phyloP scores from a whole-genome alignment of 2,113 vertebrate species.

The Macquaria ambigua region DNA sequence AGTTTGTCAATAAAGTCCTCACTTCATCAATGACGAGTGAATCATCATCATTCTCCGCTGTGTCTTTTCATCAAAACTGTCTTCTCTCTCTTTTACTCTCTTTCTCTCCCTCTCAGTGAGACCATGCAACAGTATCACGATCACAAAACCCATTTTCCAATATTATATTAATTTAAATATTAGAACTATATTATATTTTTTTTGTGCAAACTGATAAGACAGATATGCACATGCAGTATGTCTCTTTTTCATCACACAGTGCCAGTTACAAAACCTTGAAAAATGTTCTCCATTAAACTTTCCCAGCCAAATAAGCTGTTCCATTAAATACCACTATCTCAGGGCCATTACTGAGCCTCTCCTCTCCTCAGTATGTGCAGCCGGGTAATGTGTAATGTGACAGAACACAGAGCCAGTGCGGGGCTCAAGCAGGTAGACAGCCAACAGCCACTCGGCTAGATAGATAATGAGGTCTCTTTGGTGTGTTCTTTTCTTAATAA shows the following conservation, averaged over 20 bases:
- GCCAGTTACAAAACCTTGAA: constrained; percentile 12
- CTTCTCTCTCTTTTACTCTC: background rate
- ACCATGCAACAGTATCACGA: background rate
- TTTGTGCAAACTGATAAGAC: background rate
- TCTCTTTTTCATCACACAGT: constrained; percentile 7
- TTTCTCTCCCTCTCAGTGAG: background rate
- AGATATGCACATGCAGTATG: background rate
- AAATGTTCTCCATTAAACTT: constrained; percentile 33
- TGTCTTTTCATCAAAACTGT: background rate
- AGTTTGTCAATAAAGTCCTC: constrained; percentile 14
- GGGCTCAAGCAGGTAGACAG: constrained; percentile 24
- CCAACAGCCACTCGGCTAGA: constrained; percentile 42
- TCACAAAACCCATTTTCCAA: background rate
- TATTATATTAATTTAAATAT: background rate
- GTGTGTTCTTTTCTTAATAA: constrained; percentile 44
- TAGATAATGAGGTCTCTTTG: constrained; percentile 53
- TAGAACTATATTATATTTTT: background rate
- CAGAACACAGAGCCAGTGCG: constrained; percentile 30
- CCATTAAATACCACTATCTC: constrained; percentile 38
- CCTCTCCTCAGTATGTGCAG: constrained; percentile 33
- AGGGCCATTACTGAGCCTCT: constrained; percentile 37
- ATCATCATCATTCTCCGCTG: constrained; percentile 3
- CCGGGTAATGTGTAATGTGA: constrained; percentile 28
- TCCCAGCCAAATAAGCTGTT: constrained; percentile 15
- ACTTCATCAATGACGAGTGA: constrained; percentile 29